Evolutionary conservation across 1,140 invertebrate genomes (phyloP).

Genomic region (Maniola jurtina): DNA sequence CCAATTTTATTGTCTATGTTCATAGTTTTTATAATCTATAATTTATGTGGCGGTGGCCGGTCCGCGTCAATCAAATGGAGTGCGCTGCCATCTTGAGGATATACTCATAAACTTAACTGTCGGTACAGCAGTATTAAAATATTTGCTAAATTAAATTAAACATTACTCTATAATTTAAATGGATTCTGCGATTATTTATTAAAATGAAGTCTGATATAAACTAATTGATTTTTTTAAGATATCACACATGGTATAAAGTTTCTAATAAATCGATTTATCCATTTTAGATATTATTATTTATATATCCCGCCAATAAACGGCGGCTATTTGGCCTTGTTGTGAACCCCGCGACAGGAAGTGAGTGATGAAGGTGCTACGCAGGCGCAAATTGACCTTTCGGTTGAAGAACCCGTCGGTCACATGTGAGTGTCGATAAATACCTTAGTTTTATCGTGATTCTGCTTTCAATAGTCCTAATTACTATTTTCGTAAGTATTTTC

Average conservation of each 20-base stretch:
- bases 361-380: conserved; percentile 78
- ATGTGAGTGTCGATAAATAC: conserved; percentile 80
- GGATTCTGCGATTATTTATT: background rate
- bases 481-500: conserved; percentile 76
- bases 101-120: background rate
- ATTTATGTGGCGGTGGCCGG: conserved; percentile 14
- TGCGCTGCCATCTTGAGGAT: conserved; percentile 36
- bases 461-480: conserved; percentile 64
- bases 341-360: conserved; percentile 78
- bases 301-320: conserved; percentile 55
- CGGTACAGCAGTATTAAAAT: conserved; percentile 39
- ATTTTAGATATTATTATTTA: conserved; percentile 23
- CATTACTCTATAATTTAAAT: background rate
- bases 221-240: background rate
- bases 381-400: conserved; percentile 79
- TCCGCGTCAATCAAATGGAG: conserved; percentile 29
- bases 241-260: background rate
- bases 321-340: conserved; percentile 62
- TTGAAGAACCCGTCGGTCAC: conserved; percentile 80
- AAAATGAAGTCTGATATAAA: background rate
- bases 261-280: background rate
- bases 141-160: background rate
- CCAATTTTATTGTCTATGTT: background rate
- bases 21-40: conserved; percentile 12
- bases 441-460: conserved; percentile 71